Conservation (phyloP, 2,113 vertebrate species). For the Nipponia nippon region DNA sequence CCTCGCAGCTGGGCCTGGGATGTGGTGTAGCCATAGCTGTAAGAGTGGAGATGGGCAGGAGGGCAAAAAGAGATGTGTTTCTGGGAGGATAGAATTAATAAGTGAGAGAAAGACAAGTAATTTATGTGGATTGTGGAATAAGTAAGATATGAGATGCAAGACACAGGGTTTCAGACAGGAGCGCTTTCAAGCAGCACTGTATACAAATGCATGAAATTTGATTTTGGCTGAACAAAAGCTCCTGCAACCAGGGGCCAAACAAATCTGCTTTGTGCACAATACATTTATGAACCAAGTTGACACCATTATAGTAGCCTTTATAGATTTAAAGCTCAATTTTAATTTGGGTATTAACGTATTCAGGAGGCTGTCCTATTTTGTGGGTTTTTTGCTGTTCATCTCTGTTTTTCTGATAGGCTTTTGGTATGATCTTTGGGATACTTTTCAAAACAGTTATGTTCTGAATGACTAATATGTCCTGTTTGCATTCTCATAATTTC, state of each 20-base stretch:
- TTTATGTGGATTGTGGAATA: not conserved
- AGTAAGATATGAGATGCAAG: not conserved
- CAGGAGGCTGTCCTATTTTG: not conserved
- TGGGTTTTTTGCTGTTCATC: not conserved
- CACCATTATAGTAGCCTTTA: not conserved
- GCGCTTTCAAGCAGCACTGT: not conserved
- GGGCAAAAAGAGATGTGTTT: not conserved
- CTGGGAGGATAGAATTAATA: not conserved
- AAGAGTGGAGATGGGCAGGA: not conserved
- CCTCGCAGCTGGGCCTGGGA: not conserved
- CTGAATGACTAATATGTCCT: not conserved
- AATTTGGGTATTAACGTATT: not conserved
- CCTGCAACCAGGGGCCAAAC: not conserved
- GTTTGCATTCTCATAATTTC: not conserved
- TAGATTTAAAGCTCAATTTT: not conserved
- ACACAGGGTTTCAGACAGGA: not conserved
- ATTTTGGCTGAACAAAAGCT: slow-evolving; percentile 13
- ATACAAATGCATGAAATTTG: not conserved
- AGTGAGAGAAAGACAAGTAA: not conserved
- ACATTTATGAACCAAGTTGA: not conserved
- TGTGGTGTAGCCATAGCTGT: not conserved
- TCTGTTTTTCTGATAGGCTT: not conserved
- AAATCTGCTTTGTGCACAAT: not conserved
- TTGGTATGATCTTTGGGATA: not conserved
- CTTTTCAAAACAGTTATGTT: not conserved